Conservation (phyloP, 2,113 vertebrate genomes). For the Rhadina sibilatrix region DNA sequence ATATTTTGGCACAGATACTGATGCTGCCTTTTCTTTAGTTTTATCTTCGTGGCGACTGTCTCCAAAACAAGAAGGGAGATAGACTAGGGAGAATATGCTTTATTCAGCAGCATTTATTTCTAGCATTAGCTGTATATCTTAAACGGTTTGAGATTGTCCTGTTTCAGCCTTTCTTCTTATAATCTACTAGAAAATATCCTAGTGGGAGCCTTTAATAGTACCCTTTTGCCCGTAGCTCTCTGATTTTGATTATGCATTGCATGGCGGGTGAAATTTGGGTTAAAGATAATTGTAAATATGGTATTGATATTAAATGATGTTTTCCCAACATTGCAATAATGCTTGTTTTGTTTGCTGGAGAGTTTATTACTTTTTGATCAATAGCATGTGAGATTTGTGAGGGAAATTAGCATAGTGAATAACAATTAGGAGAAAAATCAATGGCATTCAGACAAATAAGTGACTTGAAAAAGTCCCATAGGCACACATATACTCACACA, state of each 20-base stretch:
- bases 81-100: not conserved
- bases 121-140: not conserved
- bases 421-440: constrained; percentile 91
- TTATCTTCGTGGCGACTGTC: not conserved
- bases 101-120: constrained; percentile 29
- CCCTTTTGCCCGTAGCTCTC: constrained; percentile 46
- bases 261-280: constrained; percentile 78
- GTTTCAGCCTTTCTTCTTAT: not conserved
- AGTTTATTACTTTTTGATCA: constrained; percentile 93
- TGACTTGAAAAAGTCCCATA: constrained; percentile 81
- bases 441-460: constrained; percentile 91
- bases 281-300: constrained; percentile 90
- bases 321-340: constrained; percentile 91
- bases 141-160: constrained; percentile 2
- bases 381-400: constrained; percentile 91
- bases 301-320: constrained; percentile 91
- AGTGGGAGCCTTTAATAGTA: not conserved
- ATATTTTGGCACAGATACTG: not conserved
- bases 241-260: constrained; percentile 74
- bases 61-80: not conserved
- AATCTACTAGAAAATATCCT: constrained; percentile 30
- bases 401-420: constrained; percentile 93
- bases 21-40: not conserved
- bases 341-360: constrained; percentile 88
- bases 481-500: constrained; percentile 64